Conservation (phyloP, 2,888 invertebrate genomes). For the Caenorhabditis zanzibari region DNA sequence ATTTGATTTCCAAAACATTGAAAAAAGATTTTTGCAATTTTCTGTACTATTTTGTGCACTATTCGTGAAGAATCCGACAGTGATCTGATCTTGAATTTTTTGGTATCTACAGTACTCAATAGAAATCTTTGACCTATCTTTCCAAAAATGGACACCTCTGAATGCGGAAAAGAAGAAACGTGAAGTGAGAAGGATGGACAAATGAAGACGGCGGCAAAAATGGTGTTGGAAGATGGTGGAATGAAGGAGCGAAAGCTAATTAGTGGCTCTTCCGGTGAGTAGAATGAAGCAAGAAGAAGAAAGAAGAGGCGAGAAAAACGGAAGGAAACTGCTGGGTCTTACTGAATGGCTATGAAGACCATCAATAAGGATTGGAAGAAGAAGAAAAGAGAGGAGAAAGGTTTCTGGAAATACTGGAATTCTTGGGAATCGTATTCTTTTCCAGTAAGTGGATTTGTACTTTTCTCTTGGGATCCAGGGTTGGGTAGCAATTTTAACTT, state of each 20-base stretch:
- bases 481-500: too few relatives aligned
- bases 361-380: conserved; percentile 12
- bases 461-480: too few relatives aligned
- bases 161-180: conserved; percentile 23
- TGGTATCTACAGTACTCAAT: too few relatives aligned
- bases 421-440: background rate
- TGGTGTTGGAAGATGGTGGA: conserved; percentile 26
- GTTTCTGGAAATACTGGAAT: conserved; percentile 11
- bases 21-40: too few relatives aligned
- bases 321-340: conserved; percentile 35
- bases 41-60: too few relatives aligned
- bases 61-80: too few relatives aligned
- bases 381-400: background rate
- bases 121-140: too few relatives aligned
- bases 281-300: conserved; percentile 18
- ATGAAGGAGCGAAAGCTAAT: conserved; percentile 55
- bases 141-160: background rate
- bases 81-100: too few relatives aligned
- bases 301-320: conserved; percentile 34
- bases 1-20: too few relatives aligned
- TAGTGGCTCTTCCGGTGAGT: conserved; percentile 61
- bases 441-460: background rate
- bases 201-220: conserved; percentile 7
- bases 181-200: conserved; percentile 11
- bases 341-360: conserved; percentile 32